A percentile compares a stretch with the other conserved stretches of the same genome.
phyloP scores from a whole-genome alignment of 1,140 invertebrate genomes.

The Saccostrea echinata region DNA sequence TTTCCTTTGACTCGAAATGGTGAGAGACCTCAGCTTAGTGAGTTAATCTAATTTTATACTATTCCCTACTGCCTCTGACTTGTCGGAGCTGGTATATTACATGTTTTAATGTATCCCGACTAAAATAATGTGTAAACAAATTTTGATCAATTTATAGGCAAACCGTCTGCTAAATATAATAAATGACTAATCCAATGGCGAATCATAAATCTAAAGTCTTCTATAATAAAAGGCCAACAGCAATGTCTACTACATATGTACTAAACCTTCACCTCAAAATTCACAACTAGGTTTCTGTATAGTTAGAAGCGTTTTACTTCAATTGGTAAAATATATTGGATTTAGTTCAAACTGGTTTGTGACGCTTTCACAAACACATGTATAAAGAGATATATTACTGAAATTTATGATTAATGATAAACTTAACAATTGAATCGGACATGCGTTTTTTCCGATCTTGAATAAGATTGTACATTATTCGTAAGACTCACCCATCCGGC shows the following conservation, averaged over 20 bases:
- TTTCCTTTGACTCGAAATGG: no score
- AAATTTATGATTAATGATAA: no score
- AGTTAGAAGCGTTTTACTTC: not conserved
- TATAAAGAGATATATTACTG: no score
- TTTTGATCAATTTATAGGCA: conserved; percentile 37
- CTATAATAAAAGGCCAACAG: not conserved
- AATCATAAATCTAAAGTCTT: conserved; percentile 12
- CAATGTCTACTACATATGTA: not conserved
- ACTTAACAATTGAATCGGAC: no score
- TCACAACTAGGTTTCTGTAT: not conserved
- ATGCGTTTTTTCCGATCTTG: no score
- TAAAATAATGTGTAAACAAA: conserved; percentile 23
- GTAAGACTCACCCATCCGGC: no score
- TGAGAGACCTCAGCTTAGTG: no score
- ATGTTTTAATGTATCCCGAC: conserved; percentile 2
- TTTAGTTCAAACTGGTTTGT: no score
- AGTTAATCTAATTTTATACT: not conserved
- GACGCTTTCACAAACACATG: no score
- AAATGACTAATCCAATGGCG: not conserved
- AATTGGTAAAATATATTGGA: not conserved
- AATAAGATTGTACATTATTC: no score
- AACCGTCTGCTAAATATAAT: conserved; percentile 31
- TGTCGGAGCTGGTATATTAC: not conserved
- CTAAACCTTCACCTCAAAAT: conserved; percentile 2
- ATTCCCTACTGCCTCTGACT: not conserved